Evolutionary conservation across 2,113 vertebrate genomes (phyloP).

Genomic region (Hymenochirus boettgeri): DNA sequence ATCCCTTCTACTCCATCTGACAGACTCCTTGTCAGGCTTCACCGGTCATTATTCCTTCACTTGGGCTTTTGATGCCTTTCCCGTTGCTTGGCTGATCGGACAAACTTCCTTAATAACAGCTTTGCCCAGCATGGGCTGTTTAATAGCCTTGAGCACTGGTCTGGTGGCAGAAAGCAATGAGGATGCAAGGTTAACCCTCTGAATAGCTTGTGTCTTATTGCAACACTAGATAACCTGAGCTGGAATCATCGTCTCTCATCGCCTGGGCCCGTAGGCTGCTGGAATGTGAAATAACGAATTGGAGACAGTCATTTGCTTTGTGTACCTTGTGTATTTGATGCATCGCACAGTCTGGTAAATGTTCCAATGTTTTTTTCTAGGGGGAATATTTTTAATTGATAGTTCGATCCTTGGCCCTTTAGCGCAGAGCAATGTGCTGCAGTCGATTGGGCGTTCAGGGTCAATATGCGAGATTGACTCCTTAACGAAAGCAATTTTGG

Average conservation of each 20-base stretch:
- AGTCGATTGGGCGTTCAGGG: background rate
- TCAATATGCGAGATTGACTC: slow-evolving; percentile 1
- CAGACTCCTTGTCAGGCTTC: slow-evolving; percentile 25
- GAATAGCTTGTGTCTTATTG: background rate
- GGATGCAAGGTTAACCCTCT: slow-evolving; percentile 20
- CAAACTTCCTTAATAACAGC: slow-evolving; percentile 34
- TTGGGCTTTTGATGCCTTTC: slow-evolving; percentile 30
- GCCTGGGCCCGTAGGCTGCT: background rate
- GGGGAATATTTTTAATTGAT: background rate
- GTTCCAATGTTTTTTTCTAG: background rate
- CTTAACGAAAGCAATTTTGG: background rate
- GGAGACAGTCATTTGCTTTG: too few relatives aligned
- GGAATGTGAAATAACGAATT: too few relatives aligned
- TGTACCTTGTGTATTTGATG: too few relatives aligned
- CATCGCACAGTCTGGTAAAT: too few relatives aligned
- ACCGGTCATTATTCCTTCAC: slow-evolving; percentile 21
- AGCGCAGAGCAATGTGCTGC: background rate
- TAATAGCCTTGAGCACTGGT: slow-evolving; percentile 29
- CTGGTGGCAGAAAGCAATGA: slow-evolving; percentile 8
- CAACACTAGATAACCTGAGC: background rate
- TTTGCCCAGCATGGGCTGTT: slow-evolving; percentile 33
- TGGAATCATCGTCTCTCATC: background rate
- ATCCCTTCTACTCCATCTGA: slow-evolving; percentile 10
- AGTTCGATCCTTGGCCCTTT: background rate
- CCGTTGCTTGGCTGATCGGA: slow-evolving; percentile 29